Evolutionary conservation across 2,797 vertebrate species (phyloP), one percentile per base, ranked within the genome.

Genomic region (Chaunax sp.): DNA sequence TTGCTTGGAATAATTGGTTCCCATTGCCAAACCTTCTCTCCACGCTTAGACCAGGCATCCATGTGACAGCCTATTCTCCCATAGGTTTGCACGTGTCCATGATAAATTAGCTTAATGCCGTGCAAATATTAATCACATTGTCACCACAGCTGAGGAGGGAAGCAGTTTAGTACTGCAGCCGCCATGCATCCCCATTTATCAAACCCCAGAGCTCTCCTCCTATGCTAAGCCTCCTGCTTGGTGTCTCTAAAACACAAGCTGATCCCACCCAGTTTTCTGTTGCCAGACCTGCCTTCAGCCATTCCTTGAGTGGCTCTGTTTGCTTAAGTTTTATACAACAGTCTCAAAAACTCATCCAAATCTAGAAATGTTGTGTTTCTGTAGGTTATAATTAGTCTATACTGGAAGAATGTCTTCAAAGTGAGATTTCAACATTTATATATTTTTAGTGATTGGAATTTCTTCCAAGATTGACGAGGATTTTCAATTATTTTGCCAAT

Each of bases 61-160:
- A 89, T 88, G 87, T 92, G 91, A 90, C 90, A 88, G 82, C 49
- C 79, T 69, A 47, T 80, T 86, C 77, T 89, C 85, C 86, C 84
- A 76, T 65, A 64, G 87, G 87, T 78, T 69, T 1, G 64, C 89
- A 90, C 87, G 73, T 86, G 89, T 75, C 78, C 76, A 35, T 92
- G 92, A 94, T 93, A 77, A 93, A 92, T 94, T 92, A 92, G 89
- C 87, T 87, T 78, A 91, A 91, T 91, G 89, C 87, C 60, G 65
- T 78, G 87, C 84, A 91, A 93, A 93, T 93, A 94, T 94, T 93
- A 93, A 94, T 94, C 93, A 93, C 89, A 86, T 86, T 93, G 92
- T 93, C 91, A 93, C 85, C 83, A 73, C 81, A 81, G 90, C 92
- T 90, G 91, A 93, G 90, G 84, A 79, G 89, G 84, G 84, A 92